Evolutionary conservation across 2,797 vertebrate species (phyloP), one percentile per base, ranked within the genome.

Genomic region (Anabas testudineus): DNA sequence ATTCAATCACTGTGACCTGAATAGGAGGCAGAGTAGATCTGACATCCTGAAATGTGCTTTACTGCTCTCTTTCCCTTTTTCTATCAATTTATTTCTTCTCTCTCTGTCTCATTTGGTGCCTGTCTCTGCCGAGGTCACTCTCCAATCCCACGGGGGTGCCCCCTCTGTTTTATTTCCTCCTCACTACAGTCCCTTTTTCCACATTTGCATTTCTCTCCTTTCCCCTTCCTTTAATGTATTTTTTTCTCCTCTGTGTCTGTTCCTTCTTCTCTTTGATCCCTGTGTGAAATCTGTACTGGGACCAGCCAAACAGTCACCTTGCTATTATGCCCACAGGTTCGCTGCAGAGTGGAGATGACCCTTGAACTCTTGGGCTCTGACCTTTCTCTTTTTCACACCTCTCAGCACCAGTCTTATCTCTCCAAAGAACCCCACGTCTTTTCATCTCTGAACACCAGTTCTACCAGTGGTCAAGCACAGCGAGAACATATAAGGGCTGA

Each of bases 1-100:
- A 86, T 76, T 60, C 68, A 76, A 80, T 81, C 73, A 76, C 46
- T 52, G 67, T 71, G 80, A 79, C 67, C 67, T 75, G 69, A 86
- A 81, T 67, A 62, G 56, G 72, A 83, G 64, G 39, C 65, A 74
- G 76, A 88, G 28, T 78, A 63, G 64, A 71, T 71, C 52, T 68
- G 66, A 83, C 52, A 0, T 62, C 55, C 51, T 71, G 59, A 77
- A 70, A 84, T 67, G 53, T 65, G 56, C 49, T 76, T 71, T 66
- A 41, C 70, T 39, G 6, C 64, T 76, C 59, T 49, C 71, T 37
- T 46, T 68, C 59, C 21, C 34, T 63, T 55, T 77, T 78, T 67
- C 82, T 80, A 77, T 86, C 80, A 74, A 8, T 82, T 78, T 79
- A 79, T 84, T 68, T 80, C 24, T 41, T 54, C 24, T 69, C 63